A percentile compares a stretch with the other conserved stretches of the same genome.
phyloP scores from a whole-genome alignment of 1,140 invertebrate species.

The Cheumatopsyche charites region DNA sequence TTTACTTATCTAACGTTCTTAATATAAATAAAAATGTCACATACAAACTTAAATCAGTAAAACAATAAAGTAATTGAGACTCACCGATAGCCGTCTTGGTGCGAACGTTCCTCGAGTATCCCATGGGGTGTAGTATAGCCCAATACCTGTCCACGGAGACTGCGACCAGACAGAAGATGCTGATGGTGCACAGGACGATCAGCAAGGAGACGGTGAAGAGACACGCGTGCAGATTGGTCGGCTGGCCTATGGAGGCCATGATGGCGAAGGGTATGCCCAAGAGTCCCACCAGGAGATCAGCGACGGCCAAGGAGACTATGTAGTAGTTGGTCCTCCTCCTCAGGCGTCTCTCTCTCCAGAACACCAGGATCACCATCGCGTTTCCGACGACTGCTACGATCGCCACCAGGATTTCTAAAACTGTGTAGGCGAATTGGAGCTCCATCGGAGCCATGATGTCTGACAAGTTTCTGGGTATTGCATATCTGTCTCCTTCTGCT shows the following conservation, averaged over 20 bases:
- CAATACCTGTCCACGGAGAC: constrained; percentile 91
- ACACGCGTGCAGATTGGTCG: constrained; percentile 79
- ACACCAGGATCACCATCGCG: constrained; percentile 83
- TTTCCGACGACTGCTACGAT: constrained; percentile 83
- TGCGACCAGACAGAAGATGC: constrained; percentile 89
- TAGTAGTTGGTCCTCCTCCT: constrained; percentile 88
- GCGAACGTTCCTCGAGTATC: constrained; percentile 84
- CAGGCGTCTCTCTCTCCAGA: constrained; percentile 75
- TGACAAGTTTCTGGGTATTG: constrained; percentile 40
- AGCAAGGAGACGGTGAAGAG: constrained; percentile 86
- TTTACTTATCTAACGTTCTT: background rate
- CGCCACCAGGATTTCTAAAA: constrained; percentile 81
- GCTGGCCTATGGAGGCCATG: constrained; percentile 69
- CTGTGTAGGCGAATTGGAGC: constrained; percentile 72
- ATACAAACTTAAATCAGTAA: background rate
- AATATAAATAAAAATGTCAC: background rate
- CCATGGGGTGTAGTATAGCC: constrained; percentile 90
- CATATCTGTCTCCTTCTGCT: too few relatives aligned
- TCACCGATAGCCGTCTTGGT: constrained; percentile 84
- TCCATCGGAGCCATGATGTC: constrained; percentile 48
- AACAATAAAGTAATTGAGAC: constrained; percentile 49
- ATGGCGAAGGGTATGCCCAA: constrained; percentile 87
- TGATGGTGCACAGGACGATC: constrained; percentile 88
- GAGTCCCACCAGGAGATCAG: constrained; percentile 81
- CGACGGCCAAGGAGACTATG: constrained; percentile 85